A percentile compares a stretch with the other conserved stretches of the same genome.
Conservation (phyloP, 2,888 invertebrate genomes). For the Lasioglossum villosulum region DNA sequence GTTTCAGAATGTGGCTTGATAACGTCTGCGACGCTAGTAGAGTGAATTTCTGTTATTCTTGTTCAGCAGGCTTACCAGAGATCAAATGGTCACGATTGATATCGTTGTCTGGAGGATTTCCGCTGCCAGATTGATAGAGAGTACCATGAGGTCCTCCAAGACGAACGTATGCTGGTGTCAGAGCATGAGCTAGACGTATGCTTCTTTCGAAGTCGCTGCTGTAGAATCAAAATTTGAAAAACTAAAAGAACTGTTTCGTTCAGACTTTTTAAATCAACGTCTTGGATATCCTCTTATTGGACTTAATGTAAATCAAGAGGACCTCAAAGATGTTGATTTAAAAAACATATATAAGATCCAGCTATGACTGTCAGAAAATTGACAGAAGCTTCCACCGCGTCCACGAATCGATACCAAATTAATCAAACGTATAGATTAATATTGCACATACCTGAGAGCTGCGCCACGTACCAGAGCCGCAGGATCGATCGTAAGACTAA, state of each 20-base stretch:
- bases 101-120: constrained; percentile 59
- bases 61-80: constrained; percentile 76
- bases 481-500: constrained; percentile 91
- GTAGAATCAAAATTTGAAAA: constrained; percentile 3
- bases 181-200: constrained; percentile 88
- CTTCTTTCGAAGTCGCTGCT: constrained; percentile 79
- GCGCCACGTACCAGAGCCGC: constrained; percentile 86
- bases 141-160: constrained; percentile 89
- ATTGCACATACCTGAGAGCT: constrained; percentile 83
- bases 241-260: background rate
- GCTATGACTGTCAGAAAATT: background rate
- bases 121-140: constrained; percentile 75
- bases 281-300: too few relatives aligned
- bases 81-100: constrained; percentile 70
- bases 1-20: background rate
- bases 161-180: constrained; percentile 90
- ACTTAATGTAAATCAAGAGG: too few relatives aligned
- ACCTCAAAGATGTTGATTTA: background rate
- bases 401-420: background rate
- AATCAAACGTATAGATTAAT: background rate
- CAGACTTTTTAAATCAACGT: too few relatives aligned
- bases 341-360: background rate
- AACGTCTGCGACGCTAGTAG: background rate
- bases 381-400: background rate
- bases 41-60: background rate